A percentile compares a stretch with the other conserved stretches of the same genome.
Evolutionary conservation across 2,113 vertebrate species (phyloP).

Genomic region (Apteryx mantelli): DNA sequence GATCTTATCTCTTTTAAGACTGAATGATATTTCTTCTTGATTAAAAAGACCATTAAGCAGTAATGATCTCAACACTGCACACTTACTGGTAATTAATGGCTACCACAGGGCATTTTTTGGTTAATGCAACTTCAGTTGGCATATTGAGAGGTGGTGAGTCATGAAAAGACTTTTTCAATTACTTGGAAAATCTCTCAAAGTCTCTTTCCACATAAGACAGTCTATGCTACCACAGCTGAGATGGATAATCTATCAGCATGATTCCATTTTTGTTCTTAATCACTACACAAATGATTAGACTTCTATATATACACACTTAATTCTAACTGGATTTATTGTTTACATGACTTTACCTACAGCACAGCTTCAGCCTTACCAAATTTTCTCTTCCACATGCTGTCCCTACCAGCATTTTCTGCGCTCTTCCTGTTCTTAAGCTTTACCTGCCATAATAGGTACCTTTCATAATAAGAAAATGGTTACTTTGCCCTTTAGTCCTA

Average conservation of each 20-base stretch:
- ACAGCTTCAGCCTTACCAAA: background rate
- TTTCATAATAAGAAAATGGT: background rate
- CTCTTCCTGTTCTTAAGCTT: background rate
- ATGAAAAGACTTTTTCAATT: background rate
- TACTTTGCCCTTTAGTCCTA: background rate
- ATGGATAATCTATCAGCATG: background rate
- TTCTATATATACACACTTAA: background rate
- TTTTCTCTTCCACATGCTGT: background rate
- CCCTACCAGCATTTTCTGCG: background rate
- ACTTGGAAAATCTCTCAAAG: background rate
- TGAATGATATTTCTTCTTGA: background rate
- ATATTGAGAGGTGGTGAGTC: background rate
- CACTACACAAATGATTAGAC: background rate
- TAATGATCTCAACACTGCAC: background rate
- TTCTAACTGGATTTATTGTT: background rate
- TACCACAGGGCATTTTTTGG: background rate
- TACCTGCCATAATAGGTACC: background rate
- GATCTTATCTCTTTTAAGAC: background rate
- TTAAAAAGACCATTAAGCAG: background rate
- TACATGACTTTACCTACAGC: background rate
- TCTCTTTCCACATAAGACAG: background rate
- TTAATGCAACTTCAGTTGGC: background rate
- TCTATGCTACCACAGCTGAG: background rate
- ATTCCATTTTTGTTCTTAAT: background rate
- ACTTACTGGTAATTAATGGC: background rate